Evolutionary conservation across 2,888 invertebrate species (phyloP).

Genomic region (Hedychridium roseum): DNA sequence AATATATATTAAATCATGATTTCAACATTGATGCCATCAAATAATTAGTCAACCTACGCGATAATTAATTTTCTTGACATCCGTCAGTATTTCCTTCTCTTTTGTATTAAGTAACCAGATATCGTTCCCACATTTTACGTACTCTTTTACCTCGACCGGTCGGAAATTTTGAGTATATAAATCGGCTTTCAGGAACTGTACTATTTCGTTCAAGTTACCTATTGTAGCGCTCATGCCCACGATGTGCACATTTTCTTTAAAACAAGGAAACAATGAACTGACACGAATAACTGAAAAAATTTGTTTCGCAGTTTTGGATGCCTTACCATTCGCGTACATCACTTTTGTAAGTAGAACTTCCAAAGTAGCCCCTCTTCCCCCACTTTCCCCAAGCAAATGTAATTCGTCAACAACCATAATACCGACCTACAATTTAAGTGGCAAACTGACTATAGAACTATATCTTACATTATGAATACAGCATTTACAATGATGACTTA

Average conservation of each 20-base stretch:
- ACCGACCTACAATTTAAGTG: conserved; percentile 47
- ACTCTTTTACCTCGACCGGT: conserved; percentile 86
- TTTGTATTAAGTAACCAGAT: conserved; percentile 68
- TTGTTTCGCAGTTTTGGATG: too few relatives aligned
- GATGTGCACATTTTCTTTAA: conserved; percentile 76
- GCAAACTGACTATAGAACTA: conserved; percentile 2
- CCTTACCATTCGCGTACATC: conserved; percentile 73
- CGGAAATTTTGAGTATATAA: conserved; percentile 86
- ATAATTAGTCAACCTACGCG: conserved; percentile 53
- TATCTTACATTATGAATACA: neutral
- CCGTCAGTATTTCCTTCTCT: conserved; percentile 67
- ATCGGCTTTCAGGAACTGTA: conserved; percentile 81
- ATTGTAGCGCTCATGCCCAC: conserved; percentile 98
- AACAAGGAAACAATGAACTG: conserved; percentile 13
- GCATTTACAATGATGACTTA: conserved; percentile 22
- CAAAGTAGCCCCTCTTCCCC: conserved; percentile 82
- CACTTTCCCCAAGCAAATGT: conserved; percentile 89
- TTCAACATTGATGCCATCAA: conserved; percentile 3
- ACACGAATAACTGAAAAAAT: conserved; percentile 12
- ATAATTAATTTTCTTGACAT: conserved; percentile 66
- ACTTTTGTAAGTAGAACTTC: conserved; percentile 87
- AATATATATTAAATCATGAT: conserved; percentile 3
- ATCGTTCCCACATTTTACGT: conserved; percentile 77
- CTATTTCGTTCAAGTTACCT: conserved; percentile 85
- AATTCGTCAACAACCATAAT: conserved; percentile 85